A percentile compares a stretch with the other conserved stretches of the same genome.
Conservation (phyloP, 2,888 invertebrate genomes). For the Pachliopta kotzebuea region DNA sequence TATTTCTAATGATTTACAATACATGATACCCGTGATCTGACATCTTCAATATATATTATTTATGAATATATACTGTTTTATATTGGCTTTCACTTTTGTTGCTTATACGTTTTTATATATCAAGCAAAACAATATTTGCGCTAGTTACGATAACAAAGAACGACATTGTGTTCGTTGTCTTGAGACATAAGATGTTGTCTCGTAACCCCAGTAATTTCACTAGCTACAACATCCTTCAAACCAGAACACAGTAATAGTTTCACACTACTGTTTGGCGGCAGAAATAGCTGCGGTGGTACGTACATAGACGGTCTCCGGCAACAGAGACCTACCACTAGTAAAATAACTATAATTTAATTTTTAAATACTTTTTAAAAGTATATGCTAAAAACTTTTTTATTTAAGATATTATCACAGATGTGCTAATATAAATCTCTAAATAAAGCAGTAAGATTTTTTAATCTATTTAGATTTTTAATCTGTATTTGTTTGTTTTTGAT, state of each 20-base stretch:
- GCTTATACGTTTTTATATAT: not conserved
- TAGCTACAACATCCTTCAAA: no score
- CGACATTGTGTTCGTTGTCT: no score
- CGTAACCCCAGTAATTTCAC: no score
- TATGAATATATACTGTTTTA: constrained; percentile 14
- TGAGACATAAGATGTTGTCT: no score
- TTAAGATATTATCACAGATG: constrained; percentile 30
- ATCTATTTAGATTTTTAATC: not conserved
- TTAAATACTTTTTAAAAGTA: constrained; percentile 26
- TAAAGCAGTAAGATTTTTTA: constrained; percentile 20
- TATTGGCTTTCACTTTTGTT: not conserved
- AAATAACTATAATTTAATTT: not conserved
- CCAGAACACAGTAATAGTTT: no score
- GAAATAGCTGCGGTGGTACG: no score
- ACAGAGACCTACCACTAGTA: no score
- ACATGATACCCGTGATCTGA: constrained; percentile 25
- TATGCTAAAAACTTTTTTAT: constrained; percentile 16
- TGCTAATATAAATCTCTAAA: constrained; percentile 8
- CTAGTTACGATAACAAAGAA: not conserved
- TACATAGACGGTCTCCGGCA: no score
- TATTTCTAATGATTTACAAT: constrained; percentile 34
- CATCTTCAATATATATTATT: constrained; percentile 8
- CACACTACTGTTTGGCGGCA: no score
- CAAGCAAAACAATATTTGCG: not conserved
- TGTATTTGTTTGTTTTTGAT: not conserved